phyloP scores from a whole-genome alignment of 2,113 vertebrate genomes.

The Alectura lathami region DNA sequence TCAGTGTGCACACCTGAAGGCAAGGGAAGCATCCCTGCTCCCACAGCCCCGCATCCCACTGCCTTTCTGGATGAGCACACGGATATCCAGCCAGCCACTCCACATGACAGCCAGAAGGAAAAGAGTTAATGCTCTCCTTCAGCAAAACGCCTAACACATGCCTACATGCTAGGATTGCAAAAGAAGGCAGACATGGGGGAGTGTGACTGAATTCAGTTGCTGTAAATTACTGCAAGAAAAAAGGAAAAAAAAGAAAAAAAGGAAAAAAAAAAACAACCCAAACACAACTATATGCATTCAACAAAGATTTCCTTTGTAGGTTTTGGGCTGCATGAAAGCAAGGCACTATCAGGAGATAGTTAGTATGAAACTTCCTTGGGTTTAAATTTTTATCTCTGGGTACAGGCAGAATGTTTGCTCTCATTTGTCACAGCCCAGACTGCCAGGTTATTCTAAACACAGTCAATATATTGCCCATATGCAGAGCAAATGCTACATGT shows the following conservation, averaged over 20 bases:
- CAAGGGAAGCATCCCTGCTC: rapidly evolving
- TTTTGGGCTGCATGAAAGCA: background rate
- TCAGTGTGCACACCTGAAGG: no score
- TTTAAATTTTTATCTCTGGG: background rate
- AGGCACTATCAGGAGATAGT: background rate
- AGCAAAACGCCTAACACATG: background rate
- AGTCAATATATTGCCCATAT: background rate
- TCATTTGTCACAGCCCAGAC: background rate
- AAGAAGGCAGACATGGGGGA: background rate
- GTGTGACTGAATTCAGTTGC: background rate
- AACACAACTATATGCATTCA: background rate
- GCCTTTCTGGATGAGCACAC: rapidly evolving
- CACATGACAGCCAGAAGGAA: background rate
- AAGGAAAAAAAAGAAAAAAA: background rate
- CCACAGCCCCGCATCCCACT: background rate
- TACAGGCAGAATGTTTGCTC: background rate
- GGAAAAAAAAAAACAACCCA: background rate
- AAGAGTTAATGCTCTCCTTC: background rate
- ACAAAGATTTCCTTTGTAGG: background rate
- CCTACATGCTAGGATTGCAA: background rate
- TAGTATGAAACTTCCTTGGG: background rate
- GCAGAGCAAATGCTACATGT: background rate
- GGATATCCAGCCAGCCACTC: background rate
- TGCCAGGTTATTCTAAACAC: background rate
- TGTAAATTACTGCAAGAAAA: background rate